phyloP scores from a whole-genome alignment of 2,888 invertebrate species.

The Corbicula japonica region DNA sequence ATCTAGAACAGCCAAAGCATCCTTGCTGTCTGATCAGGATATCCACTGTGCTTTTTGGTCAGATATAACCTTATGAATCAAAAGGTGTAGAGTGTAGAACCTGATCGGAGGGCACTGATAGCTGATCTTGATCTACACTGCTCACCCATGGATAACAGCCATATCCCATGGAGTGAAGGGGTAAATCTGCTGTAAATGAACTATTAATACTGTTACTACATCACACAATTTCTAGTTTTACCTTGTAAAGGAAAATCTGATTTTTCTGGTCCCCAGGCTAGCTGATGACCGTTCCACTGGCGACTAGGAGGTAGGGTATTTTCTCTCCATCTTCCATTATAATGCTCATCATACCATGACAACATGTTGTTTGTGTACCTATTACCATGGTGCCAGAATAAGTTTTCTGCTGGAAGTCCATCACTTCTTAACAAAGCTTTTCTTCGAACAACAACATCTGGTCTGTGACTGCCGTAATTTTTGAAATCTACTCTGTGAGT shows the following conservation, averaged over 20 bases:
- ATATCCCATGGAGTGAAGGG: no score
- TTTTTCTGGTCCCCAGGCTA: slow-evolving; percentile 85
- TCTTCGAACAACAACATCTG: slow-evolving; percentile 82
- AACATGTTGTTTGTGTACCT: slow-evolving; percentile 84
- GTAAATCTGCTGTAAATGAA: no score
- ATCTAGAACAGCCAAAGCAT: no score
- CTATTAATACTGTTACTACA: no score
- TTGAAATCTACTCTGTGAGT: slow-evolving; percentile 83
- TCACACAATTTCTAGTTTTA: slow-evolving; percentile 49
- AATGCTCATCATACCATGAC: slow-evolving; percentile 85
- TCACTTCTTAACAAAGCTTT: slow-evolving; percentile 80
- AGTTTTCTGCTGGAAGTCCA: slow-evolving; percentile 81
- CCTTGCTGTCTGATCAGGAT: no score
- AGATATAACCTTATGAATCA: no score
- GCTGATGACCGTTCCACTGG: slow-evolving; percentile 82
- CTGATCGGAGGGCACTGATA: no score
- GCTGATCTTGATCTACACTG: no score
- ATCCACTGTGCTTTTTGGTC: no score
- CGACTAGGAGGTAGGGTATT: slow-evolving; percentile 78
- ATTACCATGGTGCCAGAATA: slow-evolving; percentile 85
- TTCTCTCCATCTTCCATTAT: slow-evolving; percentile 81
- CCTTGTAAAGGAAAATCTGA: slow-evolving; percentile 85
- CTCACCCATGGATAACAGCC: no score
- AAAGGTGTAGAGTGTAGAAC: no score
- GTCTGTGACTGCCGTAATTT: slow-evolving; percentile 75